Evolutionary conservation across 2,113 vertebrate species (phyloP).

Genomic region (Python bivittatus): DNA sequence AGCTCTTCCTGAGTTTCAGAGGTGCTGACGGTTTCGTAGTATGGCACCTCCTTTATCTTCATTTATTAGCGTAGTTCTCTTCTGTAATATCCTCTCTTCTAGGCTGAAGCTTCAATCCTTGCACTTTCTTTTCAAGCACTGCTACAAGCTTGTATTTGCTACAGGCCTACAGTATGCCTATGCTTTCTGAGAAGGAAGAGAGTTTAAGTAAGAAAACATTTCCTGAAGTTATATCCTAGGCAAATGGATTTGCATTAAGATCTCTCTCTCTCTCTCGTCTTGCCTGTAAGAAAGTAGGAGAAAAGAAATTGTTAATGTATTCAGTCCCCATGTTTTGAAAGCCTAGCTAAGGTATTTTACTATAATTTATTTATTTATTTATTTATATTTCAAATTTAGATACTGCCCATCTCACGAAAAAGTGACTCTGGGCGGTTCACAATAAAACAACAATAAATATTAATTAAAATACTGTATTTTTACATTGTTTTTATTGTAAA

Average conservation of each 20-base stretch:
- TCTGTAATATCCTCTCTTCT: not conserved
- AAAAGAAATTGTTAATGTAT: not conserved
- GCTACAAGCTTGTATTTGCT: not conserved
- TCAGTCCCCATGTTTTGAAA: not conserved
- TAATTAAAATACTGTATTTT: too few species aligned
- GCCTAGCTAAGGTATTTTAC: not conserved
- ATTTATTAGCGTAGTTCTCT: not conserved
- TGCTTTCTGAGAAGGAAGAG: not conserved
- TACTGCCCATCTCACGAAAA: too few species aligned
- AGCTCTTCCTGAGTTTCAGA: not conserved
- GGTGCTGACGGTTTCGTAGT: not conserved
- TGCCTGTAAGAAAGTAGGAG: not conserved
- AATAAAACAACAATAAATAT: too few species aligned
- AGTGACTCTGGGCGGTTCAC: too few species aligned
- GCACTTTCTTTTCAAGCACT: not conserved
- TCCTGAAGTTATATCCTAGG: not conserved
- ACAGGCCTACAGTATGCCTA: not conserved
- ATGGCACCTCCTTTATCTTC: not conserved
- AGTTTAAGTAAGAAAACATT: not conserved
- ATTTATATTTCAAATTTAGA: too few species aligned
- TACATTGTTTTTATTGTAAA: too few species aligned
- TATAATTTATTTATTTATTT: too few species aligned
- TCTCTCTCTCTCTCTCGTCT: not conserved
- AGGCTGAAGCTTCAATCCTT: not conserved
- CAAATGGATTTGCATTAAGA: not conserved